A percentile compares a stretch with the other conserved stretches of the same genome.
Conservation (phyloP, 2,113 vertebrate genomes). For the Pavo muticus region DNA sequence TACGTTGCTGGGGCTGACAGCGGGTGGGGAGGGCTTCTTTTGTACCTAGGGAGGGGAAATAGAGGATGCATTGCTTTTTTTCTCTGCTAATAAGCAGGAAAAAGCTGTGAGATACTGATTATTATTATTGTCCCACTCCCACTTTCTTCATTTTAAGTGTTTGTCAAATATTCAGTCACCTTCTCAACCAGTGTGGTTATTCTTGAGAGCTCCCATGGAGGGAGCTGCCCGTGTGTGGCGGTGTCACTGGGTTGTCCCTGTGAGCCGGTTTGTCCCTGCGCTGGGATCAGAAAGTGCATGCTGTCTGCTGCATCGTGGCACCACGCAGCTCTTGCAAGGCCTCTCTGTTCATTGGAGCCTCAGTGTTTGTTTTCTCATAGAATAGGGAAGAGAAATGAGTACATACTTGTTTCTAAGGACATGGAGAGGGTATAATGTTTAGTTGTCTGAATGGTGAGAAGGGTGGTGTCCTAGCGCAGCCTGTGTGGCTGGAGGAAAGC, state of each 20-base stretch:
- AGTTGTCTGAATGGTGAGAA: not conserved
- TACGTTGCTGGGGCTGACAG: conserved; percentile 60
- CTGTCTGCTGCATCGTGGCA: not conserved
- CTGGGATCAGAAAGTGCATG: not conserved
- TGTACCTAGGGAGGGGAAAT: not conserved
- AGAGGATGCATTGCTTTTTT: not conserved
- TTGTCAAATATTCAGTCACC: not conserved
- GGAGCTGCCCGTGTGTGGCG: not conserved
- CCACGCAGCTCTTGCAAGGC: not conserved
- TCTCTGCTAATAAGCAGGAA: not conserved
- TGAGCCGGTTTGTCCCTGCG: rapidly evolving
- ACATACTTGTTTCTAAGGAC: not conserved
- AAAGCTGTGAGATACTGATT: not conserved
- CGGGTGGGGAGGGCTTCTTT: rapidly evolving
- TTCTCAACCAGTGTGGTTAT: not conserved
- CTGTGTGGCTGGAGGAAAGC: not conserved
- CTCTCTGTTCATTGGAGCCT: not conserved
- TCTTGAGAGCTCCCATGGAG: not conserved
- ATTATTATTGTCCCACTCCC: rapidly evolving
- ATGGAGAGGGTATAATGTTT: not conserved
- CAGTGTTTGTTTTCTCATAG: not conserved
- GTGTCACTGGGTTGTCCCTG: not conserved
- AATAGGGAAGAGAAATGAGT: not conserved
- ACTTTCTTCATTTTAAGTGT: not conserved
- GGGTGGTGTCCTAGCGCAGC: rapidly evolving